These are phyloP conservation scores for Ennomos erosarius DNA, from an alignment of 2,888 invertebrate species.

Conservation along the genomic window DNA sequence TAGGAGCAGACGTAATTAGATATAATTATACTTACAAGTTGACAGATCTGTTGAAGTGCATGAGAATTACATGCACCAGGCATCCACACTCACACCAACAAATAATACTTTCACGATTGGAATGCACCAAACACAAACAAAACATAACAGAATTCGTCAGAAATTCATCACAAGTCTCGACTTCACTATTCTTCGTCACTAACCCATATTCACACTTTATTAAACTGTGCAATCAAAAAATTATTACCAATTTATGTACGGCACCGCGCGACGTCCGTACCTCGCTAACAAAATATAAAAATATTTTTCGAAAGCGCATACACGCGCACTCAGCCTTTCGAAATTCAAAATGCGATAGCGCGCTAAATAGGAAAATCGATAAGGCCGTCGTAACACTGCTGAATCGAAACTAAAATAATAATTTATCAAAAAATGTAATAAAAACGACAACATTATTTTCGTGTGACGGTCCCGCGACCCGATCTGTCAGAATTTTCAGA, in stretches of 20 bases:
- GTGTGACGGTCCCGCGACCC: slow-evolving; percentile 63
- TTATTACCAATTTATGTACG: slow-evolving; percentile 80
- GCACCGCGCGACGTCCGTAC: slow-evolving; percentile 78
- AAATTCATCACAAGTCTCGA: slow-evolving; percentile 59
- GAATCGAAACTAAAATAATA: slow-evolving; percentile 80
- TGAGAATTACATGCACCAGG: slow-evolving; percentile 43
- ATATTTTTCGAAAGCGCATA: slow-evolving; percentile 83
- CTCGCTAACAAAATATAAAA: slow-evolving; percentile 73
- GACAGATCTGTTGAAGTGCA: slow-evolving; percentile 42
- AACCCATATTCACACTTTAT: slow-evolving; percentile 82
- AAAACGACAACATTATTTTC: slow-evolving; percentile 84
- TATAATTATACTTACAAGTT: slow-evolving; percentile 47
- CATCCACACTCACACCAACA: slow-evolving; percentile 74
- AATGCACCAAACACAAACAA: slow-evolving; percentile 65
- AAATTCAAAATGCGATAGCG: slow-evolving; percentile 80
- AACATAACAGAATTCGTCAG: slow-evolving; percentile 70
- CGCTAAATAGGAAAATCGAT: slow-evolving; percentile 84
- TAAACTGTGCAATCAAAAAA: slow-evolving; percentile 79
- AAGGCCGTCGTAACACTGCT: slow-evolving; percentile 73
- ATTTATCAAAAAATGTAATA: slow-evolving; percentile 85
- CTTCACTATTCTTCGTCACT: slow-evolving; percentile 70
- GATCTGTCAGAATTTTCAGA: slow-evolving; percentile 83
- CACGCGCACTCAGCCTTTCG: slow-evolving; percentile 78
- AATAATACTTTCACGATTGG: slow-evolving; percentile 73
- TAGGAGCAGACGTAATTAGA: slow-evolving; percentile 5